Conservation (phyloP, 64 coral and sea anemone species). For the Dendrophyllia cribrosa region DNA sequence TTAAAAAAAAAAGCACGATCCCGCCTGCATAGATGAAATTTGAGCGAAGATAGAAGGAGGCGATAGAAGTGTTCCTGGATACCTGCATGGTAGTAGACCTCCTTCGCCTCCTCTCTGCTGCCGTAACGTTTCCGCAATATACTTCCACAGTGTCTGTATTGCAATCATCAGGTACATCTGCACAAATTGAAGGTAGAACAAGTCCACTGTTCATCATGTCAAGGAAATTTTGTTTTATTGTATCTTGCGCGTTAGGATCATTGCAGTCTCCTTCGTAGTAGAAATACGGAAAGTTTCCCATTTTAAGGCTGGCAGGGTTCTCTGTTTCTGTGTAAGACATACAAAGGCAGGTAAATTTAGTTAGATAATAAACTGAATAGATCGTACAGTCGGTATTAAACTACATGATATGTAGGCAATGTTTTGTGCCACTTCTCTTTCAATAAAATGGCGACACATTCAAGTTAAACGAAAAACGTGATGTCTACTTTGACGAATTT, state of each 20-base stretch:
- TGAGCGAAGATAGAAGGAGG: no score
- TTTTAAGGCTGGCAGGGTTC: conserved; percentile 27
- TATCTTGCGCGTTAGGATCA: conserved; percentile 57
- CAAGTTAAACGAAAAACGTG: no score
- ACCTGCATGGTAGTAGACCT: not conserved
- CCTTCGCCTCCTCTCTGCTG: conserved; percentile 1
- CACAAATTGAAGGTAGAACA: conserved; percentile 50
- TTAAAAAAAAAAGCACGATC: no score
- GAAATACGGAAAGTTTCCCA: conserved; percentile 28
- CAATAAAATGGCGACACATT: no score
- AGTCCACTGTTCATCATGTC: not conserved
- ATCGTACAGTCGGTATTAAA: no score
- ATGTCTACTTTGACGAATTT: no score
- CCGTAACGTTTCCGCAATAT: conserved; percentile 45
- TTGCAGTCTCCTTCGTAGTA: conserved; percentile 77
- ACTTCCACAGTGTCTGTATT: conserved; percentile 46
- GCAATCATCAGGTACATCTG: conserved; percentile 2
- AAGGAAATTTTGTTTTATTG: conserved; percentile 41
- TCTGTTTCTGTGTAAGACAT: conserved; percentile 13
- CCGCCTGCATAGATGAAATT: no score
- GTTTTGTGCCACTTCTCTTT: no score
- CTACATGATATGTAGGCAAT: no score
- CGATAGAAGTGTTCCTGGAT: no score
- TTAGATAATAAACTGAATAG: no score
- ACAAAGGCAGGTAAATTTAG: no score